phyloP scores from a whole-genome alignment of 1,140 invertebrate genomes.

The Rhopalosiphum maidis region DNA sequence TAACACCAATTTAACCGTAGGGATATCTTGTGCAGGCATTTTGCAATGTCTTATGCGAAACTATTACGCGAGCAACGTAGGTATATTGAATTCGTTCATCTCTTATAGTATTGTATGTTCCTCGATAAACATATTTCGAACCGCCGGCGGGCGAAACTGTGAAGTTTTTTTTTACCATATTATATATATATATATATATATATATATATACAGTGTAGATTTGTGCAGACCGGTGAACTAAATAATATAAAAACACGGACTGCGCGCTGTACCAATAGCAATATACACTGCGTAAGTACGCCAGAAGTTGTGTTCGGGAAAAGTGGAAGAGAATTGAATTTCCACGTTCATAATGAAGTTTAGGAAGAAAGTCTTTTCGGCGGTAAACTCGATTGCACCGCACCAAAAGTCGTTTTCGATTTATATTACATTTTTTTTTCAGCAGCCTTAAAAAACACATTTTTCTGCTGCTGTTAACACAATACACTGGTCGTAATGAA shows the following conservation, averaged over 20 bases:
- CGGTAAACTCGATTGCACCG: slow-evolving; percentile 7
- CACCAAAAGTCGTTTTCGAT: slow-evolving; percentile 29
- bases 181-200: too few relatives aligned
- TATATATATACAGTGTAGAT: background rate
- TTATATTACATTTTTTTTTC: background rate
- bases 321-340: background rate
- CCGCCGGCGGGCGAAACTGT: background rate
- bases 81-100: background rate
- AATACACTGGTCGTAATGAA: slow-evolving; percentile 8
- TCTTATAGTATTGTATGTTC: background rate
- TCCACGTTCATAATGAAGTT: slow-evolving; percentile 19
- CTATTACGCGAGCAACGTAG: background rate
- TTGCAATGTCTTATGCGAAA: background rate
- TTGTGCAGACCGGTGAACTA: background rate
- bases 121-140: background rate
- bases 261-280: background rate
- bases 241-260: background rate
- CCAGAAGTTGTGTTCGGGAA: background rate
- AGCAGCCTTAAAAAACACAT: background rate
- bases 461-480: background rate
- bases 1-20: background rate
- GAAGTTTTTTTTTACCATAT: background rate
- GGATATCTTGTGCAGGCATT: background rate
- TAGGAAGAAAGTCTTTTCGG: background rate
- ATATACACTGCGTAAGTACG: background rate